These are phyloP conservation scores for Bombus difficillimus DNA, from an alignment of 1,140 invertebrate species.

Conservation along the genomic window DNA sequence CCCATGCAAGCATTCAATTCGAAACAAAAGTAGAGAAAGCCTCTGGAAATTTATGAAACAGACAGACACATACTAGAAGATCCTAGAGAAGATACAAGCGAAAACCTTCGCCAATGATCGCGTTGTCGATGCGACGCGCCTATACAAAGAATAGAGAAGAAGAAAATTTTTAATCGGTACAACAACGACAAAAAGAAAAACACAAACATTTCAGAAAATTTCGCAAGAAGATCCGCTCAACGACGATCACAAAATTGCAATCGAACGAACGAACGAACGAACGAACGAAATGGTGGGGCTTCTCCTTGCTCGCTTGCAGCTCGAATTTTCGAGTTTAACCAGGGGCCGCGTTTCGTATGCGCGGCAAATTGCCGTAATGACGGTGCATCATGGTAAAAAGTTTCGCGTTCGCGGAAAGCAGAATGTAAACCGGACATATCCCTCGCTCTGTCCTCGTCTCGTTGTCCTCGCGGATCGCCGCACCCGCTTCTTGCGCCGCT, in stretches of 20 bases:
- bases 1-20: too few relatives aligned
- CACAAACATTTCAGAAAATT: neutral
- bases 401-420: constrained; percentile 73
- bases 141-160: too few relatives aligned
- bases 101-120: too few relatives aligned
- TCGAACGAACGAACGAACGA: neutral
- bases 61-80: too few relatives aligned
- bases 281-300: too few relatives aligned
- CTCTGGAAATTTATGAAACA: too few relatives aligned
- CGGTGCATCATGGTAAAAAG: constrained; percentile 70
- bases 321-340: constrained; percentile 57
- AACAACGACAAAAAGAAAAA: too few relatives aligned
- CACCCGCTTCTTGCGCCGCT: constrained; percentile 62
- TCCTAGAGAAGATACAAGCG: too few relatives aligned
- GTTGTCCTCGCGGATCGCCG: constrained; percentile 31
- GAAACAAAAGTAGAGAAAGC: too few relatives aligned
- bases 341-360: constrained; percentile 60
- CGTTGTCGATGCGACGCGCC: too few relatives aligned
- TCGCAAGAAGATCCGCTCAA: neutral
- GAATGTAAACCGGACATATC: constrained; percentile 61
- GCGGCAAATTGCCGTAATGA: constrained; percentile 77
- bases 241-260: neutral
- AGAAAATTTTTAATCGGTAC: too few relatives aligned
- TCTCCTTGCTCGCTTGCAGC: neutral
- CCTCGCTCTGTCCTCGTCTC: constrained; percentile 24